These are phyloP conservation scores for Drosophila macrospina DNA, from an alignment of 2,888 invertebrate genomes.

Conservation along the genomic window DNA sequence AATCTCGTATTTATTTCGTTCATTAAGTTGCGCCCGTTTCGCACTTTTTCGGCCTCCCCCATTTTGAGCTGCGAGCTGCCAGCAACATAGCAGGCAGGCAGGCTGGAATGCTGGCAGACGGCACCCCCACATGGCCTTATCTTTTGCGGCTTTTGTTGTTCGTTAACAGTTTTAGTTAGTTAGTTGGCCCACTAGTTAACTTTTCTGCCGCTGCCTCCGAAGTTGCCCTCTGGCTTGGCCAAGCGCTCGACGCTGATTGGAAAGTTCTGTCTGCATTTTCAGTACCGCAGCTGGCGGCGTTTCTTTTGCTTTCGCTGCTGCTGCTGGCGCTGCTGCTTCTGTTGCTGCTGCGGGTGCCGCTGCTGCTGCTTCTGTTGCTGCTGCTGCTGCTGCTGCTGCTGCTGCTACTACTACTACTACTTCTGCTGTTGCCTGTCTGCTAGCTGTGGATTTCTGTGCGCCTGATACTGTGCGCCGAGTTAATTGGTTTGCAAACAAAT, in stretches of 20 bases:
- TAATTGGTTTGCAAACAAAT: constrained; percentile 85
- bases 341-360: constrained; percentile 26
- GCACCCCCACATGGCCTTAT: constrained; percentile 51
- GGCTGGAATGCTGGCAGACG: neutral
- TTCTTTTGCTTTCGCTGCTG: constrained; percentile 50
- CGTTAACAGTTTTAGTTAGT: constrained; percentile 72
- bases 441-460: constrained; percentile 81
- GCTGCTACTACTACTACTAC: constrained; percentile 32
- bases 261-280: constrained; percentile 67
- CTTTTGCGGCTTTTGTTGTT: constrained; percentile 52
- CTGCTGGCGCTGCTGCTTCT: constrained; percentile 40
- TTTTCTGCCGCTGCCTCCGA: constrained; percentile 36
- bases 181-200: constrained; percentile 52
- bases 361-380: constrained; percentile 34
- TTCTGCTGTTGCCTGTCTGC: constrained; percentile 71
- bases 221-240: constrained; percentile 47
- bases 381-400: constrained; percentile 16
- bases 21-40: constrained; percentile 53
- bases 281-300: constrained; percentile 55
- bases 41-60: constrained; percentile 38
- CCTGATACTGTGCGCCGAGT: constrained; percentile 83
- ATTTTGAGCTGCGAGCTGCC: constrained; percentile 1
- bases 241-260: constrained; percentile 59
- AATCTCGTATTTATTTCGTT: constrained; percentile 72
- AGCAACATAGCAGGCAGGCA: neutral